Conservation (phyloP, 2,888 invertebrate genomes). For the Euzetes globulus region DNA sequence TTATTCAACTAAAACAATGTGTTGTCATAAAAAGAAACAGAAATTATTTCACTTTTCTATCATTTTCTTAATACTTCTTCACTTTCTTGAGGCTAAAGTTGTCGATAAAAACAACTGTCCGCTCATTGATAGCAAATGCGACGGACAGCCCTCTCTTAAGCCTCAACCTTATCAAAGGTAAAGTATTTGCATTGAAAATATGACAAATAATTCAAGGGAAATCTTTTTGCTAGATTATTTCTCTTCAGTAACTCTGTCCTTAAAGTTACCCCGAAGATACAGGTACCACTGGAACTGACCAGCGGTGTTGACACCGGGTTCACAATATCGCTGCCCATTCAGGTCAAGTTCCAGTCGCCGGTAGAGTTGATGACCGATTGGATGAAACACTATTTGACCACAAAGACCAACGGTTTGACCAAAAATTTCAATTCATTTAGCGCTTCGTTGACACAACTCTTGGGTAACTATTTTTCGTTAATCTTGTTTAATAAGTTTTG, state of each 20-base stretch:
- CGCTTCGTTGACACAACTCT: not conserved
- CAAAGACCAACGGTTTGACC: not conserved
- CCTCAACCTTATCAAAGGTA: not conserved
- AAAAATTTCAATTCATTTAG: not conserved
- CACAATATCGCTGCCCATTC: slow-evolving; percentile 8
- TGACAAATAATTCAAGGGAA: too few relatives aligned
- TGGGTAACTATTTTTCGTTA: not conserved
- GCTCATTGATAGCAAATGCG: not conserved
- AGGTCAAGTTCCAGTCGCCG: slow-evolving; percentile 7
- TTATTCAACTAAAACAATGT: not conserved
- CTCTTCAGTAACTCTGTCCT: not conserved
- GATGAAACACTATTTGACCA: not conserved
- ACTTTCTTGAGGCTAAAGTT: not conserved
- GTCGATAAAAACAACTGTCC: not conserved
- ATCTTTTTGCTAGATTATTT: slow-evolving; percentile 8
- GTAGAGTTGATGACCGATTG: slow-evolving; percentile 2
- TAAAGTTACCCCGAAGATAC: not conserved
- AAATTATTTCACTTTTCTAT: not conserved
- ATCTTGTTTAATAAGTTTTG: not conserved
- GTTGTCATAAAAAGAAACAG: not conserved
- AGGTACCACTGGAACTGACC: not conserved
- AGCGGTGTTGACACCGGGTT: not conserved
- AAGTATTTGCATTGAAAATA: too few relatives aligned
- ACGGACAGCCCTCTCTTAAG: too few relatives aligned
- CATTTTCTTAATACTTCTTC: not conserved